These are phyloP conservation scores for Tragelaphus oryx DNA, from an alignment of 2,797 vertebrate species.

Conservation along the genomic window DNA sequence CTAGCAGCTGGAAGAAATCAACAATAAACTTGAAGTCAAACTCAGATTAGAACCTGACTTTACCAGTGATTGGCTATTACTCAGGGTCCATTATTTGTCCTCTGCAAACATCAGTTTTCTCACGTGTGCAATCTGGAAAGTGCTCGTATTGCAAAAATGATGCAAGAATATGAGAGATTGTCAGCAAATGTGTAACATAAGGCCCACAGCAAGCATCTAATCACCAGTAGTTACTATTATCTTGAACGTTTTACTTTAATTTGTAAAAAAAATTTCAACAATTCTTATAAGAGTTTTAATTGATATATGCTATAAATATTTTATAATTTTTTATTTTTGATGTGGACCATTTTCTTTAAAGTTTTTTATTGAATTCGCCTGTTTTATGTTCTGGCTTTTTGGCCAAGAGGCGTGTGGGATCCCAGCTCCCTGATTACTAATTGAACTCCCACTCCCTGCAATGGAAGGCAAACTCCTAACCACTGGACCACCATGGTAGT, in stretches of 20 bases:
- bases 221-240: background rate
- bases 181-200: background rate
- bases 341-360: no score
- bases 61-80: background rate
- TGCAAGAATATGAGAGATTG: background rate
- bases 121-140: background rate
- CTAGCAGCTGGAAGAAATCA: background rate
- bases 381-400: no score
- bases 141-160: background rate
- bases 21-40: background rate
- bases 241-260: background rate
- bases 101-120: background rate
- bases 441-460: no score
- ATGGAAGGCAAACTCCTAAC: no score
- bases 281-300: background rate
- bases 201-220: background rate
- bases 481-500: no score
- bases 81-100: background rate
- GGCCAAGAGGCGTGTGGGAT: no score
- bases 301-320: background rate
- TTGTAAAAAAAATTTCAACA: background rate
- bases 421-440: no score
- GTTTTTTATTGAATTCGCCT: no score
- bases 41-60: background rate
- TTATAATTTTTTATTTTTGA: no score